Evolutionary conservation across 2,888 invertebrate genomes (phyloP).

Genomic region (Pharmacophagus antenor): DNA sequence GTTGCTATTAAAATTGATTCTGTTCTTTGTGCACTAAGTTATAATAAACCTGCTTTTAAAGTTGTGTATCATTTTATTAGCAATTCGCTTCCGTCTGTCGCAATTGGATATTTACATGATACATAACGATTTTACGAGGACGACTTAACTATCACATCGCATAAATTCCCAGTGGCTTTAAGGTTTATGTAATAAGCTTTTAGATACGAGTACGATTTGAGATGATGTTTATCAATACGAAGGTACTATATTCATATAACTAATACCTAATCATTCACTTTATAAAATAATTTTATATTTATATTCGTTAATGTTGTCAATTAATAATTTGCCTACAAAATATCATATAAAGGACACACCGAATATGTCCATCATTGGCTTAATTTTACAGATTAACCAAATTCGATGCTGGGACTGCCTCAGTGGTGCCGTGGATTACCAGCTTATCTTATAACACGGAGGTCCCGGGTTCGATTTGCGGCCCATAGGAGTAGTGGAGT

Average conservation of each 20-base stretch:
- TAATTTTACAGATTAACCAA: too few relatives aligned
- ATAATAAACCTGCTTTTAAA: background rate
- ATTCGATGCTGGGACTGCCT: too few relatives aligned
- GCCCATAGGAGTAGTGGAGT: too few relatives aligned
- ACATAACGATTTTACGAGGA: background rate
- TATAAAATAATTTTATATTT: background rate
- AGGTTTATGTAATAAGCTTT: constrained; percentile 2
- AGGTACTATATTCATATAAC: too few relatives aligned
- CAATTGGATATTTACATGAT: background rate
- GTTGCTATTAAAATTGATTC: too few relatives aligned
- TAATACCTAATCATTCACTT: background rate
- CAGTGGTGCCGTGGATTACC: too few relatives aligned
- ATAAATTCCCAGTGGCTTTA: background rate
- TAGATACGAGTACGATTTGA: background rate
- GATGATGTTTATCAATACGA: background rate
- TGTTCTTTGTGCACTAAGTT: too few relatives aligned
- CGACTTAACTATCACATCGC: background rate
- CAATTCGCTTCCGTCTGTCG: background rate
- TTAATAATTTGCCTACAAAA: too few relatives aligned
- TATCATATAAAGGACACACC: too few relatives aligned
- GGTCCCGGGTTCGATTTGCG: too few relatives aligned
- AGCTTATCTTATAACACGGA: too few relatives aligned
- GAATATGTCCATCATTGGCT: too few relatives aligned
- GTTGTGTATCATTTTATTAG: background rate
- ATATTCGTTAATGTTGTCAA: background rate